Evolutionary conservation across 2,113 vertebrate species (phyloP), one percentile per base, ranked within the genome.

Genomic region (Sylvia atricapilla): DNA sequence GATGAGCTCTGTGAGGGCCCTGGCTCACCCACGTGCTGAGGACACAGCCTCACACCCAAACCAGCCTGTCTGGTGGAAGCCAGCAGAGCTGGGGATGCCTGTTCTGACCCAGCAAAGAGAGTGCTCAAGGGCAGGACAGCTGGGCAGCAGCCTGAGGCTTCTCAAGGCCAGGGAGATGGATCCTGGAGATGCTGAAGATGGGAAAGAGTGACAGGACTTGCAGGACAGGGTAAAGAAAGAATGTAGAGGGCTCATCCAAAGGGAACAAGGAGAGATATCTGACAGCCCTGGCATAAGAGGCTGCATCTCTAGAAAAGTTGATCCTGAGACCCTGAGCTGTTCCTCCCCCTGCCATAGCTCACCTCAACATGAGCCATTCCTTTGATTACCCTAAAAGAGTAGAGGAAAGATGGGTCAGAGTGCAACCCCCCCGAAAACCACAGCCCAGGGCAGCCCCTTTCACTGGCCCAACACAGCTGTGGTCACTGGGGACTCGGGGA

Each of bases 331-430:
- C 16, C 35, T 2, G 0, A 55, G 33, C 4, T 10, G 10, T 13
- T 75, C 35, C 22, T 85, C 31, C n/a, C 37, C 1, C 2, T 11
- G 15, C 17, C 50, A 43, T 18, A 43, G 63, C 35, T 39, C 49
- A 35, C 3, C 4, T 23, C 50, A 46, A 6, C 3, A 1, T 1
- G 1, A 89, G 41, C 27, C 4, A 3, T 10, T 39, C 20, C 35
- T 56, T 11, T 31, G 41, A 58, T 15, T 6, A 16, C 15, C 31
- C 33, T 41, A 15, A 56, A 59, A 33, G 30, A 8, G 2, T 14
- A 39, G 15, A 24, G 39, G 47, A 80, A 63, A 55, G 43, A 46
- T 0, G 5, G 43, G 20, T 67, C 64, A 74, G 46, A 76, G 47
- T 70, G 28, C 62, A 47, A 49, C 15, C 19, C 10, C 43, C 47